Evolutionary conservation across 1,140 invertebrate species (phyloP).

Genomic region (Ctenoplectra terminalis): DNA sequence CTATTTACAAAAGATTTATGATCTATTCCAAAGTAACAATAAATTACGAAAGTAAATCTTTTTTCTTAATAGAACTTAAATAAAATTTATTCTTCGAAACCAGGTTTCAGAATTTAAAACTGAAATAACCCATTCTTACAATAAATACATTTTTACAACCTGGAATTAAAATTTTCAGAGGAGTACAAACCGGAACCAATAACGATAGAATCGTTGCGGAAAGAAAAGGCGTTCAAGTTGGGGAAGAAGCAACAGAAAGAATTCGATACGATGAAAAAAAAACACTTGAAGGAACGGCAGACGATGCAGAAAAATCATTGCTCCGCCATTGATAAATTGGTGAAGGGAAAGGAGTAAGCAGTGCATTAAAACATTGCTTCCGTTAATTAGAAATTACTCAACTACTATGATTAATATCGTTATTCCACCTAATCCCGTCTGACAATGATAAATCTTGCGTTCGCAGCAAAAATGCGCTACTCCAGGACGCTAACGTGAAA

Average conservation of each 20-base stretch:
- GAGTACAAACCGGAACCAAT: slow-evolving; percentile 92
- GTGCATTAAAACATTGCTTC: background rate
- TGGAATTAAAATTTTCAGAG: slow-evolving; percentile 71
- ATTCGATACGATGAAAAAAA: slow-evolving; percentile 94
- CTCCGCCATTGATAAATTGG: slow-evolving; percentile 94
- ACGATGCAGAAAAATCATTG: slow-evolving; percentile 97
- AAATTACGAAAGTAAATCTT: no score
- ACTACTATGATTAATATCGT: background rate
- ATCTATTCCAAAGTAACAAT: no score
- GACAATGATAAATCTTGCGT: slow-evolving; percentile 16
- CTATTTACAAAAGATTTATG: no score
- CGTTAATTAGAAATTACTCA: background rate
- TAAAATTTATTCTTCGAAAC: no score
- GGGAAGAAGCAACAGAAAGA: slow-evolving; percentile 98
- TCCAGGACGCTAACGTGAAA: slow-evolving; percentile 90
- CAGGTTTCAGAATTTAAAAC: no score
- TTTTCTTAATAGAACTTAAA: no score
- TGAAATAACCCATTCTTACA: no score
- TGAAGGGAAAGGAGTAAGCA: slow-evolving; percentile 94
- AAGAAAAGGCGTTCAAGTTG: slow-evolving; percentile 97
- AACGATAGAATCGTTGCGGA: slow-evolving; percentile 93
- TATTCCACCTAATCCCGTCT: background rate
- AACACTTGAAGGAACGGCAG: slow-evolving; percentile 95
- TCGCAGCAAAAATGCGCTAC: slow-evolving; percentile 89
- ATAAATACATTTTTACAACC: no score